Evolutionary conservation across 2,797 vertebrate genomes (phyloP).

Genomic region (Chaetophractus vellerosus): DNA sequence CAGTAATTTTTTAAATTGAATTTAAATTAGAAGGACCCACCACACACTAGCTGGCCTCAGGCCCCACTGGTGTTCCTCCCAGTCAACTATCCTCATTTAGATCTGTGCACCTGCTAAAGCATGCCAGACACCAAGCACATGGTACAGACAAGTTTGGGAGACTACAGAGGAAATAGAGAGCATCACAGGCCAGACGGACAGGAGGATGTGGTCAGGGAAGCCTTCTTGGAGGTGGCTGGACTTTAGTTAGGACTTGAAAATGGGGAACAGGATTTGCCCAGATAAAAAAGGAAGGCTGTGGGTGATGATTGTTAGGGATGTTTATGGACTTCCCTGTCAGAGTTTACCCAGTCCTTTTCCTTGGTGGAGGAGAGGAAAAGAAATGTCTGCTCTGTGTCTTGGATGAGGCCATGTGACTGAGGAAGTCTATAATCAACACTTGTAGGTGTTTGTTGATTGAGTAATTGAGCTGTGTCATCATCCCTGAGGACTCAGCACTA

Average conservation of each 20-base stretch:
- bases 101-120: neutral
- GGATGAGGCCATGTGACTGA: neutral
- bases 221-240: constrained; percentile 12
- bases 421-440: neutral
- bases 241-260: neutral
- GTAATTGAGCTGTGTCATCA: constrained; percentile 19
- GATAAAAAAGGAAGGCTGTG: neutral
- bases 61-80: neutral
- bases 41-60: neutral
- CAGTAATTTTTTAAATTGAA: neutral
- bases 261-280: neutral
- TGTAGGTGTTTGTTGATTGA: neutral
- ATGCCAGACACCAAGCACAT: neutral
- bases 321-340: neutral
- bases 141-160: neutral
- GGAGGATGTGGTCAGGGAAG: neutral
- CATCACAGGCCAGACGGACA: neutral
- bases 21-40: constrained; percentile 48
- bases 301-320: neutral
- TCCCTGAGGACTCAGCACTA: neutral
- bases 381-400: neutral
- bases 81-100: neutral
- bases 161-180: neutral
- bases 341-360: neutral
- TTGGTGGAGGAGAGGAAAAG: constrained; percentile 22